Percentiles rank a stretch among this genome's conserved stretches.
Conservation (phyloP, 2,113 vertebrate species). For the Antennarius striatus region DNA sequence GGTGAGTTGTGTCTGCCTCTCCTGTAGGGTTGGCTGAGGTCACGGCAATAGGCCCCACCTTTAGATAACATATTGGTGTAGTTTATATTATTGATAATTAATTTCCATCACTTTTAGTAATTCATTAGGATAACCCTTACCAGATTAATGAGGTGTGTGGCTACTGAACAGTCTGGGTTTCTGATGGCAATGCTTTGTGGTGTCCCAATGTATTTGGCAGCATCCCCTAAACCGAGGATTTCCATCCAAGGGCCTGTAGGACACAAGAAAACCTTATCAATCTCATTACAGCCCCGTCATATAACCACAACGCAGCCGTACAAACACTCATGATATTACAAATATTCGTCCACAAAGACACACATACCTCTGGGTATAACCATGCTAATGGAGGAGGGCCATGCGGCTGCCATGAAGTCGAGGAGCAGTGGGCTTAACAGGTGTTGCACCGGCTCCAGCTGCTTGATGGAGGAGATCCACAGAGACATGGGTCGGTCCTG, state of each 20-base stretch:
- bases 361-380: constrained; percentile 86
- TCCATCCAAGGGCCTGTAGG: constrained; percentile 86
- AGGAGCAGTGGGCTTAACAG: constrained; percentile 85
- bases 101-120: background rate
- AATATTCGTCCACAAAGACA: background rate
- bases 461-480: constrained; percentile 88
- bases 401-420: constrained; percentile 90
- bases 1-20: constrained; percentile 91
- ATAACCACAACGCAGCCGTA: too few relatives aligned
- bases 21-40: constrained; percentile 92
- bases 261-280: constrained; percentile 12
- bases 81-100: background rate
- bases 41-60: constrained; percentile 90
- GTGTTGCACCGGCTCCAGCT: constrained; percentile 85
- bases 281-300: too few relatives aligned
- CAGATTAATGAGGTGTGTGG: constrained; percentile 87
- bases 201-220: constrained; percentile 87
- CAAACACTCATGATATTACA: rapidly evolving
- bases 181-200: constrained; percentile 87
- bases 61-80: background rate
- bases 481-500: constrained; percentile 90
- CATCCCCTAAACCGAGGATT: constrained; percentile 84
- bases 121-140: constrained; percentile 55
- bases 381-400: constrained; percentile 91
- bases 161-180: constrained; percentile 87